A percentile compares a stretch with the other conserved stretches of the same genome.
These are phyloP conservation scores for Pteria penguin DNA, from an alignment of 2,888 invertebrate genomes.

Conservation along the genomic window DNA sequence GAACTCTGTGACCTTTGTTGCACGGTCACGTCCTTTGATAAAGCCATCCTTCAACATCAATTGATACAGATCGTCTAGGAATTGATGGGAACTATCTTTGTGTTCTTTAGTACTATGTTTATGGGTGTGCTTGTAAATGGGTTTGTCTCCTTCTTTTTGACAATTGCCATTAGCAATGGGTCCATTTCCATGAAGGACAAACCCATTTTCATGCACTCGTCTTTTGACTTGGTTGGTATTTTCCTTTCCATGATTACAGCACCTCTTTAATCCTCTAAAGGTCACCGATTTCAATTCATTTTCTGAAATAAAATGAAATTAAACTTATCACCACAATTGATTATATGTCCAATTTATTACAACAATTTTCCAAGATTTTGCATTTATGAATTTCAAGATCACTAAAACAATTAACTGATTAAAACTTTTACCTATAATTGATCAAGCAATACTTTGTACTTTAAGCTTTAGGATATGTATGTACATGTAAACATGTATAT, in stretches of 20 bases:
- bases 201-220: neutral
- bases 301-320: neutral
- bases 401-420: too few relatives aligned
- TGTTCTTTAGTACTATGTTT: slow-evolving; percentile 1
- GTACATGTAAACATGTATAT: too few relatives aligned
- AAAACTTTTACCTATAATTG: too few relatives aligned
- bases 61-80: slow-evolving; percentile 17
- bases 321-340: too few relatives aligned
- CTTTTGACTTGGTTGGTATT: neutral
- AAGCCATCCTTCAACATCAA: slow-evolving; percentile 20
- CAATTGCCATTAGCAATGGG: neutral
- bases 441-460: too few relatives aligned
- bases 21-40: slow-evolving; percentile 14
- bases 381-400: too few relatives aligned
- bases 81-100: neutral
- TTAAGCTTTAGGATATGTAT: too few relatives aligned
- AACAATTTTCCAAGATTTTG: too few relatives aligned
- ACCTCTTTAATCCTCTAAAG: neutral
- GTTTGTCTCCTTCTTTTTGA: neutral
- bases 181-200: neutral
- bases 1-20: slow-evolving; percentile 16
- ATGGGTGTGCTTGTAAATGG: neutral
- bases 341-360: too few relatives aligned
- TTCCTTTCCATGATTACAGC: neutral
- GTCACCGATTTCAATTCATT: neutral